phyloP scores from a whole-genome alignment of 2,113 vertebrate species.

The Taxidea taxus region DNA sequence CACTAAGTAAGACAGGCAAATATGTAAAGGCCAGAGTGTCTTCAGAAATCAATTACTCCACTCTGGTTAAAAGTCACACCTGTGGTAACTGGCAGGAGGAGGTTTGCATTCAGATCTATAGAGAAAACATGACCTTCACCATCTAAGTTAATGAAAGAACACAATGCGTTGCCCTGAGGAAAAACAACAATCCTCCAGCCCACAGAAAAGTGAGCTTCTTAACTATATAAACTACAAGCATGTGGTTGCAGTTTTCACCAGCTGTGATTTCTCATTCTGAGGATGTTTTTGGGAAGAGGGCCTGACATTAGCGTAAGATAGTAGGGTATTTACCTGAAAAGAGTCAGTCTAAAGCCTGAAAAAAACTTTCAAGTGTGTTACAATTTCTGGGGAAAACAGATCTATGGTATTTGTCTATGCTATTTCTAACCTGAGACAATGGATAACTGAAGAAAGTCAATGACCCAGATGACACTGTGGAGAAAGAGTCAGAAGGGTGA shows the following conservation, averaged over 20 bases:
- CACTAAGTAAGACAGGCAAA: neutral
- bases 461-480: too few relatives aligned
- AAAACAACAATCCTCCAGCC: neutral
- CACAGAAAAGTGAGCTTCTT: accelerated
- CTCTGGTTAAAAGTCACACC: neutral
- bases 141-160: neutral
- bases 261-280: neutral
- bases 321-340: neutral
- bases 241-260: neutral
- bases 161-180: neutral
- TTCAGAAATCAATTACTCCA: neutral
- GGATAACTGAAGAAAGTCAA: neutral
- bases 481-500: neutral
- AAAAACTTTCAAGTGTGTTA: neutral
- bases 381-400: neutral
- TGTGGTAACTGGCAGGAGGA: neutral
- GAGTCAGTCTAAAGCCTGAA: neutral
- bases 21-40: neutral
- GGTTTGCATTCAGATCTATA: neutral
- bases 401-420: neutral
- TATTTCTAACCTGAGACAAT: neutral
- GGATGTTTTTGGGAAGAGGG: neutral
- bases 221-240: accelerated
- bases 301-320: neutral
- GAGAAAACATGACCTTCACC: neutral